Conservation (phyloP, 2,113 vertebrate species). For the Rattus rattus region DNA sequence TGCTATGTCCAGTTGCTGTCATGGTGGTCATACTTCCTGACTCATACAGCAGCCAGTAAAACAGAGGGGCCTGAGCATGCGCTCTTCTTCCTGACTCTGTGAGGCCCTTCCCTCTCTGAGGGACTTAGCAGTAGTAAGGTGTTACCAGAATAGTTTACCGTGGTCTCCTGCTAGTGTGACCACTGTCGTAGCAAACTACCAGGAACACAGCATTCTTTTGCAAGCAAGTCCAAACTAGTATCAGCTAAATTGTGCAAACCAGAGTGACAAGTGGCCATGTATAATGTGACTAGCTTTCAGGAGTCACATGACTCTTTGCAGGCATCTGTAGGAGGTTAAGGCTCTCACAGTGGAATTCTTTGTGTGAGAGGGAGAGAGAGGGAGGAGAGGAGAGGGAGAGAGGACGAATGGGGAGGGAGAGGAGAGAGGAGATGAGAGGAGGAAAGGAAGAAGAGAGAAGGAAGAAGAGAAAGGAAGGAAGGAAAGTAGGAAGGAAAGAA, state of each 20-base stretch:
- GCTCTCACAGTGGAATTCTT: background rate
- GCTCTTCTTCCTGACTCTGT: background rate
- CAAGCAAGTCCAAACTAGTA: slow-evolving; percentile 6
- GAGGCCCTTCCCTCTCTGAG: background rate
- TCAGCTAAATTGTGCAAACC: background rate
- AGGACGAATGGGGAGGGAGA: background rate
- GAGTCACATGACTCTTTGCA: background rate
- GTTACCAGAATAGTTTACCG: background rate
- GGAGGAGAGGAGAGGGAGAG: background rate
- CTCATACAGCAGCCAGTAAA: background rate
- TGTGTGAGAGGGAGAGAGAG: background rate
- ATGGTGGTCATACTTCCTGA: background rate
- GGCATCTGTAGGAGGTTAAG: background rate
- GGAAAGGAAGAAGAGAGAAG: too few relatives aligned
- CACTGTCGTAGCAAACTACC: background rate
- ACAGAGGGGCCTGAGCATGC: background rate
- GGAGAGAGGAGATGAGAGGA: too few relatives aligned
- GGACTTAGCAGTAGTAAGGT: background rate
- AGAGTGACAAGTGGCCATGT: background rate
- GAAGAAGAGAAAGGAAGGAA: too few relatives aligned
- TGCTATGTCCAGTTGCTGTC: background rate
- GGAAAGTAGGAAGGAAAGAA: too few relatives aligned
- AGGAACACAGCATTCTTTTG: background rate
- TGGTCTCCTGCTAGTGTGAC: background rate
- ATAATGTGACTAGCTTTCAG: background rate